A percentile compares a stretch with the other conserved stretches of the same genome.
Evolutionary conservation across 2,888 invertebrate species (phyloP).

Genomic region (Empis stercorea): DNA sequence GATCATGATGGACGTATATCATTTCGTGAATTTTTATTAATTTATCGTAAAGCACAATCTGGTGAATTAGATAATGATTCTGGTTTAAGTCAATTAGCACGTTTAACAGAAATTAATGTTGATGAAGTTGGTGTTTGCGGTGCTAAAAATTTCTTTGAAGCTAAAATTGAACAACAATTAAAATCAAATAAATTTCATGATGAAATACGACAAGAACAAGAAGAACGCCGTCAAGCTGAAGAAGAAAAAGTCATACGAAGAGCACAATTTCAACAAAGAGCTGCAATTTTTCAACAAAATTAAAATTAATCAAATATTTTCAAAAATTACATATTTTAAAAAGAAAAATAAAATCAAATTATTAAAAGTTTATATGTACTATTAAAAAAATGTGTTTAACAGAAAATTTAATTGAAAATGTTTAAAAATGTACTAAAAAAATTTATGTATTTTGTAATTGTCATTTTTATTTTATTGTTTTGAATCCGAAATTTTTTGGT

Average conservation of each 20-base stretch:
- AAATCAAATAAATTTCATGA: constrained; percentile 80
- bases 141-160: constrained; percentile 91
- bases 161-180: constrained; percentile 80
- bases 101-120: constrained; percentile 81
- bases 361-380: neutral
- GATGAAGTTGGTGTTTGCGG: constrained; percentile 90
- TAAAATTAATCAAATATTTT: constrained; percentile 11
- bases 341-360: neutral
- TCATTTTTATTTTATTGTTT: no score
- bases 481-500: no score
- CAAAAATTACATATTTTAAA: neutral
- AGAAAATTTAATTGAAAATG: no score
- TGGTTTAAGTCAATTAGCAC: constrained; percentile 73
- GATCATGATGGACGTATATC: constrained; percentile 76
- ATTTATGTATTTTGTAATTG: no score
- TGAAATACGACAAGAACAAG: constrained; percentile 85
- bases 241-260: constrained; percentile 71
- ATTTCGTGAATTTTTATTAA: constrained; percentile 76
- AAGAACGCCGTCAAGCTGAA: constrained; percentile 68
- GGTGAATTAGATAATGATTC: constrained; percentile 81
- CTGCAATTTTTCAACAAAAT: constrained; percentile 62
- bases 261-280: constrained; percentile 78
- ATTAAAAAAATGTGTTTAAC: no score
- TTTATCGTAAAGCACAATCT: constrained; percentile 76
- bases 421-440: no score